Evolutionary conservation across 2,888 invertebrate species (phyloP), one percentile per base, ranked within the genome.

Genomic region (Coelinius sp.): DNA sequence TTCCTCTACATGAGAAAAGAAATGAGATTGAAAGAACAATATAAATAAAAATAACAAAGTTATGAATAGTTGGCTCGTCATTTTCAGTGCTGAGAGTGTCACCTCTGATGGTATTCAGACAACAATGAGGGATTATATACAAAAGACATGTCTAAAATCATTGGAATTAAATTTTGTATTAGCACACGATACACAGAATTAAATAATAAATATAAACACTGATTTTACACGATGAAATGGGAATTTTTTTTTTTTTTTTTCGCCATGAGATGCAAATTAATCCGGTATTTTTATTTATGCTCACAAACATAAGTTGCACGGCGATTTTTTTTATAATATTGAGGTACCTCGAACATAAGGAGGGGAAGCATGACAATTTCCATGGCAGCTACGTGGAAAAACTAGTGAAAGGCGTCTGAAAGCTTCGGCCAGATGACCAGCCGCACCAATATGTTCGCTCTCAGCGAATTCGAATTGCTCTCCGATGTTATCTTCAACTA

Each of bases 351-450:
- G 90, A 86, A 90, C 89, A 90, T 92, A 92, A 88, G 92, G 92
- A 86, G 92, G 92, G 89, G 91, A 91, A 85, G 92, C 91, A 90
- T 91, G 92, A 87, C 89, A 92, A 91, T 92, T 92, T 89, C 92
- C 92, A 88, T 90, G 90, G 91, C 92, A 92, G 89, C 92, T 92
- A 90, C 91, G 90, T 88, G 92, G 92, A 90, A 92, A 92, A 90
- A 92, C 90, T 87, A 90, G 85, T 87, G 89, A 89, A 88, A 90
- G 88, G 82, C 89, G 89, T 87, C 89, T 89, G 86, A 89, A 87
- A 86, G 89, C 88, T 84, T 85, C 85, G 83, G 83, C 85, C 84
- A 86, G 86, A 81, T 84, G 85, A 82, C 85, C 84, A 79, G 83
- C 84, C 82, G 85, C 85, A 83, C 86, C 86, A 80, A 84, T 85